Conservation (phyloP, 1,140 invertebrate genomes). For the Conus ventricosus region DNA sequence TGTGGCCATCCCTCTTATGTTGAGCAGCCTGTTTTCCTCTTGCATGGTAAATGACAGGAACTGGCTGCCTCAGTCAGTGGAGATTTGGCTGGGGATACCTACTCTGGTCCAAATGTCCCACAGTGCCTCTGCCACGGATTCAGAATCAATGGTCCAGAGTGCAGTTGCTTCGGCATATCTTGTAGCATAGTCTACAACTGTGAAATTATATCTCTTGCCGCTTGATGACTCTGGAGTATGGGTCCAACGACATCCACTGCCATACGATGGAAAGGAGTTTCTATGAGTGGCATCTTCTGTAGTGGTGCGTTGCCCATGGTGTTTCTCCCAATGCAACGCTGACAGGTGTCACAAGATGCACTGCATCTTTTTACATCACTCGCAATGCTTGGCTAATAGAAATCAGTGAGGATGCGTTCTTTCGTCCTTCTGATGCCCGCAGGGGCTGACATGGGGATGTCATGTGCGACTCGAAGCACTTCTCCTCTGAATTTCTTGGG, state of each 20-base stretch:
- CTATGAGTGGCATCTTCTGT: slow-evolving; percentile 47
- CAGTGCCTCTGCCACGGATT: slow-evolving; percentile 48
- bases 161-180: slow-evolving; percentile 53
- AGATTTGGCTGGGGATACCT: slow-evolving; percentile 69
- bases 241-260: slow-evolving; percentile 51
- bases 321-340: slow-evolving; percentile 44
- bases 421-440: no score
- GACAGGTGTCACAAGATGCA: slow-evolving; percentile 50
- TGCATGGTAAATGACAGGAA: slow-evolving; percentile 45
- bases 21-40: slow-evolving; percentile 34
- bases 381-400: slow-evolving; percentile 51
- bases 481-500: no score
- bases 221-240: slow-evolving; percentile 39
- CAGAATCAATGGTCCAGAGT: slow-evolving; percentile 43
- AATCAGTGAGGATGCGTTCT: neutral
- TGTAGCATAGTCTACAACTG: slow-evolving; percentile 51
- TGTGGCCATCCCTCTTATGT: slow-evolving; percentile 40
- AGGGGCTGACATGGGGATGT: no score
- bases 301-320: slow-evolving; percentile 49
- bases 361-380: slow-evolving; percentile 44
- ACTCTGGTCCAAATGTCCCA: slow-evolving; percentile 66
- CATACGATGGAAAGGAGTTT: slow-evolving; percentile 52
- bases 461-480: no score
- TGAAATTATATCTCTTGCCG: slow-evolving; percentile 48
- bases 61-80: slow-evolving; percentile 49